These are phyloP conservation scores for Chascanopsetta lugubris DNA, from an alignment of 2,113 vertebrate genomes.

Conservation along the genomic window DNA sequence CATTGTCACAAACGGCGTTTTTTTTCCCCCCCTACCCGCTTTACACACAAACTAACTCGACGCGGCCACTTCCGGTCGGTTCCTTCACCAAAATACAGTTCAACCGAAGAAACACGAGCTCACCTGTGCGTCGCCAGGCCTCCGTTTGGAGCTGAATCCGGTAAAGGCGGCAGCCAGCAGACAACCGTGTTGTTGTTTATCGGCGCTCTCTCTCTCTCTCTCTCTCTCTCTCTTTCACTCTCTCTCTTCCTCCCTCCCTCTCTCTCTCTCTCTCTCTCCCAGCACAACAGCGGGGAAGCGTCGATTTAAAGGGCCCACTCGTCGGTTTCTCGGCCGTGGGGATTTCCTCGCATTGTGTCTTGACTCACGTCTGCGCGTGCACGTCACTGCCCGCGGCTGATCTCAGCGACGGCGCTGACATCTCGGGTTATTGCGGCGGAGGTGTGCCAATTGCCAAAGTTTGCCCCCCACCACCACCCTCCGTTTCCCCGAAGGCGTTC, in stretches of 20 bases:
- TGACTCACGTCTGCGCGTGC: constrained; percentile 35
- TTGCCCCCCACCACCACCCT: too few species aligned
- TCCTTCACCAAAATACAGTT: background rate
- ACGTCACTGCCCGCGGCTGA: constrained; percentile 61
- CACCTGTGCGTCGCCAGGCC: constrained; percentile 30
- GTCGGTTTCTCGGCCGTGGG: constrained; percentile 56
- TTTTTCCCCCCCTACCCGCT: background rate
- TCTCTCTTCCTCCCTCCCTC: background rate
- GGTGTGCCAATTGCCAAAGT: constrained; percentile 48
- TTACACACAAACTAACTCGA: background rate
- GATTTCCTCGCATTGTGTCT: constrained; percentile 74
- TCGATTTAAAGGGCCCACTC: constrained; percentile 68
- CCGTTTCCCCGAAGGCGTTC: constrained; percentile 5
- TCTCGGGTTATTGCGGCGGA: constrained; percentile 25
- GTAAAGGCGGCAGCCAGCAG: constrained; percentile 33
- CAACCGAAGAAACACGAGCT: background rate
- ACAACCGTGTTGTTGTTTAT: constrained; percentile 69
- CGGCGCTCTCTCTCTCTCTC: constrained; percentile 23
- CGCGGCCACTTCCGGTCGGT: background rate
- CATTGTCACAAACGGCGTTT: background rate
- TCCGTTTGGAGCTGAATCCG: constrained; percentile 36
- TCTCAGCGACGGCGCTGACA: constrained; percentile 27
- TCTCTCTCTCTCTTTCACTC: constrained; percentile 1
- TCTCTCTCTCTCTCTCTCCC: constrained; percentile 34
- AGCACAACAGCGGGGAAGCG: constrained; percentile 47